Conservation (phyloP, 2,113 vertebrate genomes). For the Neogale vison region DNA sequence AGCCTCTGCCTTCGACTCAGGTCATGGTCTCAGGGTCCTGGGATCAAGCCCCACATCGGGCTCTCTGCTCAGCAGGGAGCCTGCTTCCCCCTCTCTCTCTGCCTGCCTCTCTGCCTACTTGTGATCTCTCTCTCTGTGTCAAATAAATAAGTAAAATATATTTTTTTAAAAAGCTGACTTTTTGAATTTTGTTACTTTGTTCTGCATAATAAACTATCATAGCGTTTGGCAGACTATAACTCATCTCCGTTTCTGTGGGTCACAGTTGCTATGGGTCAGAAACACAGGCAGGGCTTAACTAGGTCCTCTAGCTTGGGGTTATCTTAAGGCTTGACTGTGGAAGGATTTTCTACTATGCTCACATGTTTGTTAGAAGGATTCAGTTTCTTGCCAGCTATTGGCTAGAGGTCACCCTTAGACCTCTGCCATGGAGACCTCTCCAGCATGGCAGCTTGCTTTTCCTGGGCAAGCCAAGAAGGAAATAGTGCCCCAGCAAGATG, state of each 20-base stretch:
- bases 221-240: background rate
- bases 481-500: background rate
- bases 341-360: background rate
- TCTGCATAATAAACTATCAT: background rate
- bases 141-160: too few species aligned
- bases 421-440: background rate
- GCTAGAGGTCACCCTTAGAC: background rate
- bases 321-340: background rate
- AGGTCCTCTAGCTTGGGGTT: background rate
- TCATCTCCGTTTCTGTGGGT: background rate
- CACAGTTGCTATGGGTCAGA: background rate
- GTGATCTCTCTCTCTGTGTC: too few species aligned
- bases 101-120: too few species aligned
- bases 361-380: background rate
- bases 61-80: too few species aligned
- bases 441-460: background rate
- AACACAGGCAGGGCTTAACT: background rate
- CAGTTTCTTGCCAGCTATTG: background rate
- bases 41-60: accelerated
- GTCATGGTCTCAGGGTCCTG: too few species aligned
- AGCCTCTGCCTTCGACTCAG: too few species aligned
- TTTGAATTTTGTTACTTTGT: background rate
- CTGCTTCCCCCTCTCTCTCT: too few species aligned
- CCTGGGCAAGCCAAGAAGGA: background rate
- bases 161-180: background rate